phyloP scores from a whole-genome alignment of 2,797 vertebrate genomes.

The Sebastes vulpes region DNA sequence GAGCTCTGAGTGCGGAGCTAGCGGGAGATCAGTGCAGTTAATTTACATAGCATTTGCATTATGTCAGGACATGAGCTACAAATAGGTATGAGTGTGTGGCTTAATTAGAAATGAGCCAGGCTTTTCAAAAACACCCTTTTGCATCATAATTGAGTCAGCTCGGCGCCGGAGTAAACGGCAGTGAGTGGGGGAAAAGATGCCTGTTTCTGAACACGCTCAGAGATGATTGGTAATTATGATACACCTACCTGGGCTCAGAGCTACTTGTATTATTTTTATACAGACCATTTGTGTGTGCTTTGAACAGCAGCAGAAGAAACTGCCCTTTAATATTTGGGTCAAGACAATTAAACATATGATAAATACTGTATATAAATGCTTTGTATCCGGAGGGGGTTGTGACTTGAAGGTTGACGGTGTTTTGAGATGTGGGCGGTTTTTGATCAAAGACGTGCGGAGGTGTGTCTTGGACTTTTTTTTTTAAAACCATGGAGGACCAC shows the following conservation, averaged over 20 bases:
- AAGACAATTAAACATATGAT: constrained; percentile 21
- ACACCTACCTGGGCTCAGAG: constrained; percentile 61
- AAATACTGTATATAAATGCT: constrained; percentile 4
- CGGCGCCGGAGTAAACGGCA: constrained; percentile 69
- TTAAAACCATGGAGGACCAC: neutral
- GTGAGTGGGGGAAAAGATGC: constrained; percentile 65
- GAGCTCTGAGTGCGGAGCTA: constrained; percentile 80
- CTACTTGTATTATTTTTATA: constrained; percentile 27
- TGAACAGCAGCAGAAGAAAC: constrained; percentile 27
- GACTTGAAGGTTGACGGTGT: neutral
- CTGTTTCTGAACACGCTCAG: constrained; percentile 74
- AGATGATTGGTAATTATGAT: constrained; percentile 82
- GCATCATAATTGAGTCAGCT: constrained; percentile 87
- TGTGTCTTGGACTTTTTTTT: neutral
- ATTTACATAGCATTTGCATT: constrained; percentile 89
- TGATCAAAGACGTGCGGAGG: constrained; percentile 4
- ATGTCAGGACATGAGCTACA: constrained; percentile 88
- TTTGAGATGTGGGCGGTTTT: constrained; percentile 23
- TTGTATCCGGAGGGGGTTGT: constrained; percentile 3
- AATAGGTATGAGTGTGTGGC: constrained; percentile 88
- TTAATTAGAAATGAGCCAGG: constrained; percentile 87
- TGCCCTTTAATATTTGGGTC: constrained; percentile 22
- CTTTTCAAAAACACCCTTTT: constrained; percentile 85
- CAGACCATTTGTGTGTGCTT: constrained; percentile 32
- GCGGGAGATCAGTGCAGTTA: constrained; percentile 84